phyloP scores from a whole-genome alignment of 2,888 invertebrate species.

The Plusia festucae region DNA sequence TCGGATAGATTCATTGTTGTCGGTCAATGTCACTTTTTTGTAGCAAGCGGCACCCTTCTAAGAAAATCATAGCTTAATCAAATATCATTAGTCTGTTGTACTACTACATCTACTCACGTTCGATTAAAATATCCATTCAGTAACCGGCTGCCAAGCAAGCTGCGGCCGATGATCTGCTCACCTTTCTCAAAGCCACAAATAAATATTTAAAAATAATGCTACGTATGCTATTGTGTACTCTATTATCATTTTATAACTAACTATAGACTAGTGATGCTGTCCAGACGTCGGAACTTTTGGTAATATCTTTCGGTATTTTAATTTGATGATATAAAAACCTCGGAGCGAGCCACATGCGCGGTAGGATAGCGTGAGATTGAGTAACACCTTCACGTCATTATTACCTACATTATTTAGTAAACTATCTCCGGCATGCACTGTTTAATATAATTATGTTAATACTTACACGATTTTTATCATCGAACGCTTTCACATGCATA shows the following conservation, averaged over 20 bases:
- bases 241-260: conserved; percentile 60
- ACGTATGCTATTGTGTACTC: conserved; percentile 63
- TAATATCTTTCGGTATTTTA: conserved; percentile 70
- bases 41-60: background rate
- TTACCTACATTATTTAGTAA: conserved; percentile 51
- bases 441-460: conserved; percentile 38
- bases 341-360: conserved; percentile 42
- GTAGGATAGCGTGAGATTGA: conserved; percentile 46
- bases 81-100: conserved; percentile 13
- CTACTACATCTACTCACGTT: conserved; percentile 13
- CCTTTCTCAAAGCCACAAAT: conserved; percentile 59
- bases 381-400: conserved; percentile 55
- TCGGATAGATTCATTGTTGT: background rate
- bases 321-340: conserved; percentile 71
- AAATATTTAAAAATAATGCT: conserved; percentile 60
- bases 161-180: conserved; percentile 55
- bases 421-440: conserved; percentile 42
- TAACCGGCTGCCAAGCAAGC: conserved; percentile 47
- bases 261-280: conserved; percentile 63
- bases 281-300: conserved; percentile 66
- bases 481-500: conserved; percentile 33
- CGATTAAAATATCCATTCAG: conserved; percentile 50
- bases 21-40: background rate
- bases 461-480: conserved; percentile 40
- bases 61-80: conserved; percentile 3